Base-by-base conservation (phyloP, 2,797 vertebrate genomes). In the Oreortyx pictus region DNA sequence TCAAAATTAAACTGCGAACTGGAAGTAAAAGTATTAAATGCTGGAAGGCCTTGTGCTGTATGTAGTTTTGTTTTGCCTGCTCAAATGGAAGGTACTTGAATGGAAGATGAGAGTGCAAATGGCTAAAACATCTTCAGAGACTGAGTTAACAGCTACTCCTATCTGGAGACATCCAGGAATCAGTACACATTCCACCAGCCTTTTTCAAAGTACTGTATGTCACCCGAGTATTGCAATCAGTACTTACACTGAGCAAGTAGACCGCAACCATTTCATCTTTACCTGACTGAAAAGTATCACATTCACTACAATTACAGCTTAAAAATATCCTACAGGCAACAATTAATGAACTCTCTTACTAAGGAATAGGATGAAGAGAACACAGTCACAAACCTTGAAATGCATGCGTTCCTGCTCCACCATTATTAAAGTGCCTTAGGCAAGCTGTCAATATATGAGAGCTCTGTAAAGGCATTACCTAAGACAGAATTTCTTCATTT, bases 401-500 rank as follows among this genome's bases (percentile, higher is more conserved):
- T 31, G 37, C 70, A 14, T 49, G 39, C 31, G 1, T 1, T 86
- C 83, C 82, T 68, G 46, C 62, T 88, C 56, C 6, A 29, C 59
- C 22, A 90, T 93, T 89, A 82, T 93, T 93, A 73, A 89, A 86
- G 66, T n/a, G 67, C 86, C 37, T 90, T 49, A 68, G 82, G 78
- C 20, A 86, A 82, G 35, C 41, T 82, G 88, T 72, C 78, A 82
- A 47, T 74, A 59, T 39, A 64, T 61, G 24, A 65, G 74, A 89
- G 68, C 57, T 73, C 71, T 70, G 47, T 81, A 76, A 92, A 94
- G 35, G 64, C 1, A 7, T 89, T 91, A 43, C 46, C 66, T 66
- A 66, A 81, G 65, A 87, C 52, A 72, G 49, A 44, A 86, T 93
- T 93, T 87, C 41, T 50, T 86, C 16, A 50, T 89, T 89, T 74